Base-by-base conservation (phyloP, 1,140 invertebrate species). In the Drosophila chauvacae region DNA sequence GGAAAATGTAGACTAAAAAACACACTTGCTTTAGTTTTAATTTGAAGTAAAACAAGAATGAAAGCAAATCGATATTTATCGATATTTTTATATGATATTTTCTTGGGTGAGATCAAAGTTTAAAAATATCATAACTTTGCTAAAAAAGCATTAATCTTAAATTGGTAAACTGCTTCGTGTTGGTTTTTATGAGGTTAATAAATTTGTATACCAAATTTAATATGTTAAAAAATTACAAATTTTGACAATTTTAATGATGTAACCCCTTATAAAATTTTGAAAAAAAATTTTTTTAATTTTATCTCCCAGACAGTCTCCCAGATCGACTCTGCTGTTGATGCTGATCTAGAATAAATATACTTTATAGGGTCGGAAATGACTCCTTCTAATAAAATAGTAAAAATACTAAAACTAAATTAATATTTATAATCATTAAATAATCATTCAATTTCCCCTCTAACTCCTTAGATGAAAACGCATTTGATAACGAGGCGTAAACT, bases 401-500 rank as follows among this genome's bases (percentile, higher is more conserved):
- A 45, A 45, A 13, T 4, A 33, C 33, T 11, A 5, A 18, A 18
- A 10, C 3, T 2, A 10, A n/a, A 48, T 48, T 1, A 2, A 26
- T 26, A 47, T 9, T 48, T 10, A 48, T n/a, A 44, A 35, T 13
- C 4, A 35, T 13, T 4, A 11, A 33, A 23, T 23, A 33, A 4
- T 35, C 6, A 11, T 35, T 13, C 11, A 13, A 37, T 37, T 13
- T 37, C 33, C 35, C 11, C 35, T 37, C 35, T 13, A 35, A 35
- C 33, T 35, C 33, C 4, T 35, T 1, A 37, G 13, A 45, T 16
- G 7, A n/a, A 30, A 66, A 16, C 13, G 7, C 30, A 28, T n/a
- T 14, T n/a, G 60, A 51, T 66, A 69, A 53, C 48, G 48, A 55
- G 39, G 48, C 39, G 26, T 37, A 11, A 18, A 37, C 23, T 39